Percentiles rank a stretch among this genome's conserved stretches.
Conservation (phyloP, 2,113 vertebrate genomes). For the Otocyon megalotis region DNA sequence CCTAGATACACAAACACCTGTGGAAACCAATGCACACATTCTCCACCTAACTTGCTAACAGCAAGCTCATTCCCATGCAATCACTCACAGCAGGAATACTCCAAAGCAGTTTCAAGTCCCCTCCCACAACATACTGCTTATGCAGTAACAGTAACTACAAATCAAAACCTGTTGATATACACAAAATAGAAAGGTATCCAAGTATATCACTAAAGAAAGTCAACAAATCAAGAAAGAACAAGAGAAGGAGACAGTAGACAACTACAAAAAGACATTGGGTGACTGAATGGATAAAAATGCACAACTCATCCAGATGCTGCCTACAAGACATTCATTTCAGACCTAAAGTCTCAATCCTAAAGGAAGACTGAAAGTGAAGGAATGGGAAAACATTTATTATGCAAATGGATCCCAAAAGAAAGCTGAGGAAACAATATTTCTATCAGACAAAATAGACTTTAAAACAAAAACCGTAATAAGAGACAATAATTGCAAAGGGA, state of each 20-base stretch:
- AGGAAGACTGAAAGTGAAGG: neutral
- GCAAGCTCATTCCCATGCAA: neutral
- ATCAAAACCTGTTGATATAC: neutral
- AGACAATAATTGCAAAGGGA: neutral
- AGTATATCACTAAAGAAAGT: neutral
- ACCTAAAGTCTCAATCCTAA: neutral
- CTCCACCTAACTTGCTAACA: neutral
- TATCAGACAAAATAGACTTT: neutral
- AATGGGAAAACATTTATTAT: neutral
- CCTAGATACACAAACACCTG: neutral
- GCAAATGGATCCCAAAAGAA: neutral
- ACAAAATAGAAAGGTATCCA: neutral
- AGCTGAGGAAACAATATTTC: neutral
- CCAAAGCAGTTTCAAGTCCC: neutral
- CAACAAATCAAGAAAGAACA: neutral
- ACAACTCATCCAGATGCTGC: neutral
- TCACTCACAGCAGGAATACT: neutral
- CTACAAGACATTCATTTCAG: neutral
- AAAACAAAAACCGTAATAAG: neutral
- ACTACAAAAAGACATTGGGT: neutral
- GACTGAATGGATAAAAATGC: neutral
- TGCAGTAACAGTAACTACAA: neutral
- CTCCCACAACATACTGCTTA: neutral
- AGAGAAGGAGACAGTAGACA: neutral
- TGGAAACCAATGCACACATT: neutral